phyloP scores from a whole-genome alignment of 2,888 invertebrate species.

The Eristalis arbustorum region DNA sequence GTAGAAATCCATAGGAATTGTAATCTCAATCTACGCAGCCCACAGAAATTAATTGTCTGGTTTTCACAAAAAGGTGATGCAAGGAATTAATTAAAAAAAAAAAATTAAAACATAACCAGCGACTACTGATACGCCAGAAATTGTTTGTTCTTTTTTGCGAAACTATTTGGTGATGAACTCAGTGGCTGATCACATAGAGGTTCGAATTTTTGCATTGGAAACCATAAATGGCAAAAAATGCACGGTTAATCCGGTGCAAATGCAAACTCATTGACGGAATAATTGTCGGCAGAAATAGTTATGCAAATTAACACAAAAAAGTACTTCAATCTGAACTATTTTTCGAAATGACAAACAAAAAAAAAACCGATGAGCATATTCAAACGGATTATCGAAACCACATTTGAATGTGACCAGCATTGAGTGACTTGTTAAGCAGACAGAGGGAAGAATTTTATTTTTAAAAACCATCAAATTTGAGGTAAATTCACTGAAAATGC shows the following conservation, averaged over 20 bases:
- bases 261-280: background rate
- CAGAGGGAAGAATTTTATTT: background rate
- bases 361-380: slow-evolving; percentile 15
- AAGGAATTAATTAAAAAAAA: background rate
- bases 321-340: slow-evolving; percentile 24
- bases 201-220: background rate
- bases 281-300: background rate
- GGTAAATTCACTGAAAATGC: slow-evolving; percentile 34
- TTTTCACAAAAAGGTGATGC: background rate
- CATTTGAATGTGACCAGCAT: slow-evolving; percentile 53
- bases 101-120: background rate
- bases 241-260: background rate
- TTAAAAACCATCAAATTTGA: slow-evolving; percentile 24
- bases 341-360: slow-evolving; percentile 24
- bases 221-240: background rate
- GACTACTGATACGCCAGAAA: background rate
- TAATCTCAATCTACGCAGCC: too few species aligned
- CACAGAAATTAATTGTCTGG: too few species aligned
- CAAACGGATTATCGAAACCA: slow-evolving; percentile 50
- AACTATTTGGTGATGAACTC: background rate
- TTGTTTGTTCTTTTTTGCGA: background rate
- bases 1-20: too few species aligned
- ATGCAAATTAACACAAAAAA: slow-evolving; percentile 29
- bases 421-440: slow-evolving; percentile 52
- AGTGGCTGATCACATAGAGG: background rate